Percentiles rank a stretch among this genome's conserved stretches.
phyloP scores from a whole-genome alignment of 2,113 vertebrate species.

The Dipodomys ordii region DNA sequence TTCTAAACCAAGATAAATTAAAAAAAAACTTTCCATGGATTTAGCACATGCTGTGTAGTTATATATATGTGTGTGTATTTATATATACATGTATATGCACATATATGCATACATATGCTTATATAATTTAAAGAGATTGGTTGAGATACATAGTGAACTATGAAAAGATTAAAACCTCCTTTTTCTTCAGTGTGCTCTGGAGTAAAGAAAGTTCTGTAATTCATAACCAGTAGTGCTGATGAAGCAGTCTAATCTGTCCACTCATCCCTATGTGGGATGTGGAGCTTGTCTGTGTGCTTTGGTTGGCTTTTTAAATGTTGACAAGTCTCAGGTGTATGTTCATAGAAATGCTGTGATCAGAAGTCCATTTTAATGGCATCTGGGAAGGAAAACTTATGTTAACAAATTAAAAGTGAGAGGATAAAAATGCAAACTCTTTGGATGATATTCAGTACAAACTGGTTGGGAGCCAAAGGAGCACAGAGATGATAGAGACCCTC shows the following conservation, averaged over 20 bases:
- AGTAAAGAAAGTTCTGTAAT: neutral
- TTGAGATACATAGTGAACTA: slow-evolving; percentile 1
- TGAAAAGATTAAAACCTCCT: slow-evolving; percentile 35
- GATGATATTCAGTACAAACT: slow-evolving; percentile 51
- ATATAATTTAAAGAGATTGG: slow-evolving; percentile 11
- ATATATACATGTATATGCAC: neutral
- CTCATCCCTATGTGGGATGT: neutral
- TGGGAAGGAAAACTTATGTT: slow-evolving; percentile 54
- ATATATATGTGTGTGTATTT: neutral
- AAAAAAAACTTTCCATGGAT: neutral
- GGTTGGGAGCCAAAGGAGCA: slow-evolving; percentile 52
- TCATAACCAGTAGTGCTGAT: slow-evolving; percentile 13
- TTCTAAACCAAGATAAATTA: neutral
- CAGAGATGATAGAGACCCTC: slow-evolving; percentile 55
- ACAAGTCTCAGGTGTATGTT: slow-evolving; percentile 48
- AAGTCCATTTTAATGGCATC: slow-evolving; percentile 63
- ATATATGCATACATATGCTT: too few species aligned
- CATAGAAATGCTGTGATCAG: slow-evolving; percentile 41
- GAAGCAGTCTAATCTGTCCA: neutral
- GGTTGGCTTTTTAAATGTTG: slow-evolving; percentile 51
- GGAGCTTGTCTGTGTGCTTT: slow-evolving; percentile 37
- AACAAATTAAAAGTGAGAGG: slow-evolving; percentile 28
- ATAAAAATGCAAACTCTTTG: slow-evolving; percentile 35
- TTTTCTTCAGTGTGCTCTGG: neutral
- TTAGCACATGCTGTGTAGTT: neutral